These are phyloP conservation scores for Caenorhabditis zanzibari DNA, from an alignment of 2,888 invertebrate genomes.

Conservation along the genomic window DNA sequence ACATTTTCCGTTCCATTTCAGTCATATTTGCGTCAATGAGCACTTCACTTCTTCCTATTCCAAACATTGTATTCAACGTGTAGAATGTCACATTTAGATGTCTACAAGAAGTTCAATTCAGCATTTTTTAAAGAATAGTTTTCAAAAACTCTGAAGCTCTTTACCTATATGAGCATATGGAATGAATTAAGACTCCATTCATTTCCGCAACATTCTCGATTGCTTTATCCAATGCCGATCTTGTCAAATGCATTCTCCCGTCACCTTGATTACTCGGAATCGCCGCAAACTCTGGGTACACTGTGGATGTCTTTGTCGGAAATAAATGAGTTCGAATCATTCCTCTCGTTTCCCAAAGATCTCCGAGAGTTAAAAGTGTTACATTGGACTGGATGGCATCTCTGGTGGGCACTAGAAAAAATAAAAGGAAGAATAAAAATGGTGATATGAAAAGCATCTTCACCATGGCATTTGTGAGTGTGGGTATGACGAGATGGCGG, in stretches of 20 bases:
- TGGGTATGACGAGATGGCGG: slow-evolving; percentile 49
- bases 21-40: slow-evolving; percentile 67
- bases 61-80: slow-evolving; percentile 47
- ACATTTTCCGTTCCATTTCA: slow-evolving; percentile 63
- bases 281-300: slow-evolving; percentile 66
- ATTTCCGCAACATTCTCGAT: slow-evolving; percentile 39
- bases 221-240: slow-evolving; percentile 37
- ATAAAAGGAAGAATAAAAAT: slow-evolving; percentile 26
- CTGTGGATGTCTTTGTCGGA: slow-evolving; percentile 55
- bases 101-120: slow-evolving; percentile 20
- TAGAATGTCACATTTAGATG: slow-evolving; percentile 65
- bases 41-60: slow-evolving; percentile 56
- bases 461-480: slow-evolving; percentile 57
- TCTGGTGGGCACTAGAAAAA: slow-evolving; percentile 1
- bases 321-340: slow-evolving; percentile 51
- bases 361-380: slow-evolving; percentile 46
- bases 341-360: slow-evolving; percentile 57
- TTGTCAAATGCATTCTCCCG: slow-evolving; percentile 59
- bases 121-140: not conserved
- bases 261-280: slow-evolving; percentile 47
- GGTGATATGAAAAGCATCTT: slow-evolving; percentile 47
- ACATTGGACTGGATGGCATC: slow-evolving; percentile 26
- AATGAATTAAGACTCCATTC: slow-evolving; percentile 57
- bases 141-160: not conserved
- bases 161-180: slow-evolving; percentile 65